These are phyloP conservation scores for Mycalesis mineus DNA, from an alignment of 2,888 invertebrate genomes.

Conservation along the genomic window DNA sequence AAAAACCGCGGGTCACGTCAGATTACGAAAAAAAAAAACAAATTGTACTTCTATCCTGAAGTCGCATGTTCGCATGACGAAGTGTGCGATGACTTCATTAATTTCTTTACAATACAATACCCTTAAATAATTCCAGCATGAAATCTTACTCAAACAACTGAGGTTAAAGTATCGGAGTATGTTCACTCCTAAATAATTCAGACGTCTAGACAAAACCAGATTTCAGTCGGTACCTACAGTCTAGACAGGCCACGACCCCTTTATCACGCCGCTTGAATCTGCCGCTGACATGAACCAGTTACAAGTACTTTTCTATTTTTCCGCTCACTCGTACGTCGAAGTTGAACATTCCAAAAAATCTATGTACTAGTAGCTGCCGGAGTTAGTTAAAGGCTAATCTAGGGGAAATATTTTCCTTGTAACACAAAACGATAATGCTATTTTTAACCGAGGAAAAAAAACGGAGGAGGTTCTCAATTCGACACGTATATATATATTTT, in stretches of 20 bases:
- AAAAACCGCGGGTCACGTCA: no score
- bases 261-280: constrained; percentile 28
- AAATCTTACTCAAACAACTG: not conserved
- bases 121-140: not conserved
- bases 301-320: constrained; percentile 8
- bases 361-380: no score
- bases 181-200: constrained; percentile 40
- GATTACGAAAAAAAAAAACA: no score
- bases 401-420: no score
- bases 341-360: no score
- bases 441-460: no score
- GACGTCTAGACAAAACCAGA: constrained; percentile 62
- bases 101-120: not conserved
- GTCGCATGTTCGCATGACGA: no score
- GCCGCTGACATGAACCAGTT: constrained; percentile 13
- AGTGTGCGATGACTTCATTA: not conserved
- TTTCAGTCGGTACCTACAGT: constrained; percentile 43
- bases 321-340: not conserved
- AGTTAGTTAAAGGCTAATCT: no score
- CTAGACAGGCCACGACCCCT: constrained; percentile 70
- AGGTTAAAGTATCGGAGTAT: constrained; percentile 24
- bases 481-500: no score
- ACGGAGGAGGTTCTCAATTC: no score
- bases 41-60: no score
- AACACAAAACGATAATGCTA: no score